Evolutionary conservation across 1,140 invertebrate genomes (phyloP).

Genomic region (Drosophila arawakana): DNA sequence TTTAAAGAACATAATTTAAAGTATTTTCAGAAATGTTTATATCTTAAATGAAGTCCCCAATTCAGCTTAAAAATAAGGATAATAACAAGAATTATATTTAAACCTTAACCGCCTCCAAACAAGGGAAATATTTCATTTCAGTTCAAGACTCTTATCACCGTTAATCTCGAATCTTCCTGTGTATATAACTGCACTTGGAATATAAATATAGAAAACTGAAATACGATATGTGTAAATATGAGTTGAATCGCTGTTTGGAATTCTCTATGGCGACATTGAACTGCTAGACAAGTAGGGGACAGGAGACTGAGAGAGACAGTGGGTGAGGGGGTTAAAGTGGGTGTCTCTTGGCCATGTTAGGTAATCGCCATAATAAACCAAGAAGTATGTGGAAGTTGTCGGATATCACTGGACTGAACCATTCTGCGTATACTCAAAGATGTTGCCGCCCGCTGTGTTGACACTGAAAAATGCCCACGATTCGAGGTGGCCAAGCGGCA

Average conservation of each 20-base stretch:
- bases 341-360: slow-evolving; percentile 43
- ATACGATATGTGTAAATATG: slow-evolving; percentile 12
- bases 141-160: no score
- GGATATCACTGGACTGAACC: slow-evolving; percentile 45
- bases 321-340: background rate
- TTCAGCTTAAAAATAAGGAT: no score
- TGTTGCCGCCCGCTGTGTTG: slow-evolving; percentile 72
- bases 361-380: slow-evolving; percentile 69
- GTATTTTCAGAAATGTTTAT: no score
- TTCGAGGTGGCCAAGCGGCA: slow-evolving; percentile 13
- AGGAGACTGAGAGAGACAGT: background rate
- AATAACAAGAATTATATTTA: no score
- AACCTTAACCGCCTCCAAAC: no score
- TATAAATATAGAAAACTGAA: background rate
- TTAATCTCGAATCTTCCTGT: no score
- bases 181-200: no score
- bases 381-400: slow-evolving; percentile 43
- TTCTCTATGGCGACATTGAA: background rate
- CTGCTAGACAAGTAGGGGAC: background rate
- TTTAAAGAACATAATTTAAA: no score
- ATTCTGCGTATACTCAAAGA: slow-evolving; percentile 53
- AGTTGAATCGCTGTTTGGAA: background rate
- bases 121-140: no score
- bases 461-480: slow-evolving; percentile 72
- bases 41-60: no score